Conservation (phyloP, 1,140 invertebrate species). For the Cyclina sinensis region DNA sequence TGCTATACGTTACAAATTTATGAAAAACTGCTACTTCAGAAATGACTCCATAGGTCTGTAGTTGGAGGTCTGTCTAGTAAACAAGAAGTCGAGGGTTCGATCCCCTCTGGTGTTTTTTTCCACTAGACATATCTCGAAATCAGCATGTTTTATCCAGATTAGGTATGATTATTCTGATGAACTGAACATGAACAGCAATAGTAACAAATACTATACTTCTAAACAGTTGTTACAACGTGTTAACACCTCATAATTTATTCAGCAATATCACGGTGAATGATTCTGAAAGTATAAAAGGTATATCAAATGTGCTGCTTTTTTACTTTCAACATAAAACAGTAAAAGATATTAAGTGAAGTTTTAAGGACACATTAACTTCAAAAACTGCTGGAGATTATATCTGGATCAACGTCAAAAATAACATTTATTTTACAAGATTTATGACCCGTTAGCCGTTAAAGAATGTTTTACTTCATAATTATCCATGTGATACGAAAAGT, state of each 20-base stretch:
- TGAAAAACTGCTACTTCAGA: too few relatives aligned
- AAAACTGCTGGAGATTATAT: constrained; percentile 14
- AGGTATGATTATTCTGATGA: too few relatives aligned
- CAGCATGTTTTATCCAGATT: too few relatives aligned
- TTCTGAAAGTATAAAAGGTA: neutral
- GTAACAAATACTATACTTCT: too few relatives aligned
- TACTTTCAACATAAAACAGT: constrained; percentile 5
- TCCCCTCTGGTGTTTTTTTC: constrained; percentile 59
- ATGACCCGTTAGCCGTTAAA: neutral
- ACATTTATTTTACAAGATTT: constrained; percentile 4
- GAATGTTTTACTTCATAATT: neutral
- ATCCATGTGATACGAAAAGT: too few relatives aligned
- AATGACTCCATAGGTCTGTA: constrained; percentile 59
- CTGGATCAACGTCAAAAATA: neutral
- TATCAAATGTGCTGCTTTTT: neutral
- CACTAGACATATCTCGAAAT: too few relatives aligned
- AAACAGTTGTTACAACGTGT: too few relatives aligned
- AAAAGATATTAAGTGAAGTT: neutral
- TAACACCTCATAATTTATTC: too few relatives aligned
- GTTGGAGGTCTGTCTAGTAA: constrained; percentile 65
- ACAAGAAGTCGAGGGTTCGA: constrained; percentile 65
- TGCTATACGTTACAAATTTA: too few relatives aligned
- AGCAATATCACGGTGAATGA: too few relatives aligned
- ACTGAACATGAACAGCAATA: too few relatives aligned
- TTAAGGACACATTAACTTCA: neutral